Conservation (phyloP, 1,140 invertebrate genomes). For the Temnothorax nylanderi region DNA sequence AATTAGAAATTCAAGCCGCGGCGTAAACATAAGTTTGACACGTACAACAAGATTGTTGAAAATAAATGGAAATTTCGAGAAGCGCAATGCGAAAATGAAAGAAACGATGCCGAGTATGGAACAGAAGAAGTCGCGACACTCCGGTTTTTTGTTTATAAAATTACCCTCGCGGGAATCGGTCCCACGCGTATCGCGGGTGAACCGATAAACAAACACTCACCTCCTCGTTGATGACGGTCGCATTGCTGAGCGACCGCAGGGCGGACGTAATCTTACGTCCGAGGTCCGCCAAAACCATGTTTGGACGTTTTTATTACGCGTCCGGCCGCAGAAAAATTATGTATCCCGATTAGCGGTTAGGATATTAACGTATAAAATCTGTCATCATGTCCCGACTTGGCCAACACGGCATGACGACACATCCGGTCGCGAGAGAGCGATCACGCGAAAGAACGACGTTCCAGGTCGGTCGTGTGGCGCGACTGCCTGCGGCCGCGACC, state of each 20-base stretch:
- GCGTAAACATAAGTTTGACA: constrained; percentile 23
- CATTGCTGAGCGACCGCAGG: constrained; percentile 98
- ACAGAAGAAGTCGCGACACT: background rate
- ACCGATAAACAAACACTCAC: constrained; percentile 84
- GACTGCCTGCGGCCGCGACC: background rate
- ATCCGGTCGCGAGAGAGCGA: constrained; percentile 40
- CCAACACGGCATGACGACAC: constrained; percentile 68
- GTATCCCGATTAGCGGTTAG: constrained; percentile 33
- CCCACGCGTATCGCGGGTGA: background rate
- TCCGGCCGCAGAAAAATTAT: background rate
- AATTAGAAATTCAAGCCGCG: background rate
- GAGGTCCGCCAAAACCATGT: constrained; percentile 99
- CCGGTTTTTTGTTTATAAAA: constrained; percentile 8
- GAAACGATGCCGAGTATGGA: background rate
- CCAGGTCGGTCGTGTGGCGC: background rate
- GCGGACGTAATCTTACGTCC: constrained; percentile 99
- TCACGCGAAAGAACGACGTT: background rate
- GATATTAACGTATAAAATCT: constrained; percentile 51
- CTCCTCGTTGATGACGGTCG: constrained; percentile 99
- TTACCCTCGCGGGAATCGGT: background rate
- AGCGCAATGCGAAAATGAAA: too few relatives aligned
- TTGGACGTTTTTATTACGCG: constrained; percentile 77
- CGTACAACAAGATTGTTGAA: background rate
- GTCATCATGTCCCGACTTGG: constrained; percentile 57
- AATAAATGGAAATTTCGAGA: background rate